A percentile compares a stretch with the other conserved stretches of the same genome.
Conservation (phyloP, 2,113 vertebrate genomes). For the Xiphias gladius region DNA sequence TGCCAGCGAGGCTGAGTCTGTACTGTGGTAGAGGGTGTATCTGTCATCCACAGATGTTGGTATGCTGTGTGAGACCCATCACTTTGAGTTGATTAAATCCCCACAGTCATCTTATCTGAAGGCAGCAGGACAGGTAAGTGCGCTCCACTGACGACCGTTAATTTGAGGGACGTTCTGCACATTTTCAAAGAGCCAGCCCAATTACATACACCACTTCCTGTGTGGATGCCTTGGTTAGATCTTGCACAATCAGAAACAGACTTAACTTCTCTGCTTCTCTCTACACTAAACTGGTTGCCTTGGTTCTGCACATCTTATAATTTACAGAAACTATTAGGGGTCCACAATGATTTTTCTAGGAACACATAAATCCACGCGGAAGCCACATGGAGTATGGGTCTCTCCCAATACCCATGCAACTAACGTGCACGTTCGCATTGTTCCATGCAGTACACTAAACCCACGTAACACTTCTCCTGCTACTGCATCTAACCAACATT, state of each 20-base stretch:
- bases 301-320: background rate
- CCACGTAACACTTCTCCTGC: too few relatives aligned
- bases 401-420: background rate
- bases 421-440: too few relatives aligned
- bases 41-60: constrained; percentile 56
- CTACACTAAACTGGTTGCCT: background rate
- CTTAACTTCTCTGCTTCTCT: constrained; percentile 8
- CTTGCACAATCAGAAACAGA: constrained; percentile 35
- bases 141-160: constrained; percentile 46
- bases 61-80: constrained; percentile 43
- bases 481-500: too few relatives aligned
- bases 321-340: background rate
- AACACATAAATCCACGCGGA: background rate
- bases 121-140: constrained; percentile 69
- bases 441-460: too few relatives aligned
- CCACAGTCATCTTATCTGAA: constrained; percentile 69
- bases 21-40: constrained; percentile 33
- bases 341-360: background rate
- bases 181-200: constrained; percentile 52
- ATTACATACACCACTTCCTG: constrained; percentile 66
- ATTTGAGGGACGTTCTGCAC: constrained; percentile 60
- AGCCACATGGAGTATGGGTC: background rate
- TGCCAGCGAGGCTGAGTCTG: constrained; percentile 20
- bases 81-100: constrained; percentile 69
- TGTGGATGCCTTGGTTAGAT: constrained; percentile 43